Evolutionary conservation across 2,888 invertebrate genomes (phyloP), one percentile per base, ranked within the genome.

Genomic region (Scotopteryx bipunctaria): DNA sequence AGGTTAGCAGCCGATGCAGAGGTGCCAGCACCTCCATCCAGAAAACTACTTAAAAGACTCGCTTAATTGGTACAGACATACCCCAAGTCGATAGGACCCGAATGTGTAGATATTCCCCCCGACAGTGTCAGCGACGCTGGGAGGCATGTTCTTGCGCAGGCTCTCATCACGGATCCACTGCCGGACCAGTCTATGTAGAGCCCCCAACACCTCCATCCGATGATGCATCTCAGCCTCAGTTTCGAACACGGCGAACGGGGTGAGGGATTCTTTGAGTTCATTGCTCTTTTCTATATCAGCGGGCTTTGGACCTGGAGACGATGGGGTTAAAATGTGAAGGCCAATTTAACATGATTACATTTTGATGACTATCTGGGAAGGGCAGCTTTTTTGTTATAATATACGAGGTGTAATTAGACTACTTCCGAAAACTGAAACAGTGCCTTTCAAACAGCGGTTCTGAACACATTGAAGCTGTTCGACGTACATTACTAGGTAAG

Each of bases 91-190:
- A 80, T 99, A 99, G 47, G 99, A 99, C 35, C 99, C 99, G 85
- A 99, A 99, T n/a, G 99, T 99, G 78, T 98, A 99, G 55, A 99
- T 98, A 89, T 99, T 99, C 2, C 99, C 99, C 14, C 99, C 99
- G 50, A 99, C 96, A 63, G 94, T 94, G 46, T 97, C 97, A 1
- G 97, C 97, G 0, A 97, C 94, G 64, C 94, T 95, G 48, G 95
- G 94, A 3, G 99, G 98, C 94, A 99, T 97, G 83, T 98, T 98
- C 84, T 96, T 95, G 61, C 94, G 92, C 46, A 96, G 85, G 33
- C 98, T 97, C 36, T 98, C 94, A 66, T 97, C 96, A 62, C 94
- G 92, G 59, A 99, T 98, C 99, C 99, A 99, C 73, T 96, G 94
- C 64, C 97, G 95, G 6, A 99, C 98, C 36, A 99, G 91, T 2